Conservation (phyloP, 2,888 invertebrate genomes). For the Neelides folsomi region DNA sequence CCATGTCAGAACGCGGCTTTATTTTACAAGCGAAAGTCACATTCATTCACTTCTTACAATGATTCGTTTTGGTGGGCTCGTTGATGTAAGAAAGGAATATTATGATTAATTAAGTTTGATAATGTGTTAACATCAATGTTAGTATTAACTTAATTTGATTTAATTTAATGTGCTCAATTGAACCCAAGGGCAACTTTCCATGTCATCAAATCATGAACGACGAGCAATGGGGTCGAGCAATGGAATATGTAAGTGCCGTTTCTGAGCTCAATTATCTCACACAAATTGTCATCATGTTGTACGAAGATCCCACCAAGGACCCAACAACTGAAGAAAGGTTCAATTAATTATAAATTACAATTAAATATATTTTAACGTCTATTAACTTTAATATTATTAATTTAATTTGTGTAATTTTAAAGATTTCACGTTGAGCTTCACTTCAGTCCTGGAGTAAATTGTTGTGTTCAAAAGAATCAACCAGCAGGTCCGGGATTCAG, state of each 20-base stretch:
- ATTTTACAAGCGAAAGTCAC: slow-evolving; percentile 99
- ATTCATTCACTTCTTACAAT: slow-evolving; percentile 95
- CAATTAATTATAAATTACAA: background rate
- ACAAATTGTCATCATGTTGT: slow-evolving; percentile 95
- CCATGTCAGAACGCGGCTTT: slow-evolving; percentile 94
- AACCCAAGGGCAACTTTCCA: slow-evolving; percentile 2
- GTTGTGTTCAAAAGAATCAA: slow-evolving; percentile 85
- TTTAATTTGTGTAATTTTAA: background rate
- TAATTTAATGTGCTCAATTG: background rate
- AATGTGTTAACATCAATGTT: background rate
- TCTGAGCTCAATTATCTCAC: slow-evolving; percentile 99
- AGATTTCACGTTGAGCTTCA: slow-evolving; percentile 96
- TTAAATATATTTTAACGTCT: too few relatives aligned
- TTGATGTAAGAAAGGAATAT: slow-evolving; percentile 51
- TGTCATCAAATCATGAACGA: slow-evolving; percentile 49
- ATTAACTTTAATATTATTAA: too few relatives aligned
- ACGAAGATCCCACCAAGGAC: slow-evolving; percentile 96
- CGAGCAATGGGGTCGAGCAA: slow-evolving; percentile 95
- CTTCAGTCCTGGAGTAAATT: slow-evolving; percentile 96
- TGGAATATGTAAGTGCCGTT: slow-evolving; percentile 96
- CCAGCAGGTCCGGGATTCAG: slow-evolving; percentile 86
- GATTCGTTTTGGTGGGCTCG: slow-evolving; percentile 76
- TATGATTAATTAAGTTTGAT: background rate
- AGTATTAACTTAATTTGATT: background rate
- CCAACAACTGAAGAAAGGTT: slow-evolving; percentile 64